Base-by-base conservation (phyloP, 2,113 vertebrate species). In the Tragelaphus scriptus region DNA sequence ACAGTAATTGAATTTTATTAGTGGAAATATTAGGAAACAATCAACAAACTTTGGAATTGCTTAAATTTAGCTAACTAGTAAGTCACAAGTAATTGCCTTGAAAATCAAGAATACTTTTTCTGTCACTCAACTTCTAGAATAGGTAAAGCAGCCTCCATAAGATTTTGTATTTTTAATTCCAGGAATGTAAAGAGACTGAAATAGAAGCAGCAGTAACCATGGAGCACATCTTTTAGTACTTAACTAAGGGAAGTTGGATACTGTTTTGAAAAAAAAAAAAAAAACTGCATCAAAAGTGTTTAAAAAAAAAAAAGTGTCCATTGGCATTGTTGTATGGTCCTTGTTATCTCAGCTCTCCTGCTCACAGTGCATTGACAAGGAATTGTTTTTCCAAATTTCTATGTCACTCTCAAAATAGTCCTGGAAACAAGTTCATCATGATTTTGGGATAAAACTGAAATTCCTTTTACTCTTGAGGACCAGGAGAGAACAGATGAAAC, bases 401-500 rank as follows among this genome's bases (percentile, higher is more conserved):
- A 59, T 96, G 90, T 92, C 53, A 80, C n/a, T 95, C 80, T 95
- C 36, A 94, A 75, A 77, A 75, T 55, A 95, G 47, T 93, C 59
- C 85, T 88, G 16, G 71, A 97, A 97, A 94, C 32, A 97, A 94
- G 65, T 87, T 92, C 77, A 95, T 96, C 53, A 95, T 95, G 89
- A 81, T 95, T 97, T 97, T 26, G 95, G 85, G 51, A 94, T 91
- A 80, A 97, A 97, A 94, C 58, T 88, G 58, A 90, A 98, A 95
- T 93, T 95, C 90, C 44, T 97, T 75, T 94, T 63, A 71, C 65
- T 85, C 86, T 97, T 68, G 56, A 95, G 96, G 65, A 88, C 94
- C 86, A 81, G 77, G 81, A 96, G 55, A 71, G 30, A 96, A 59
- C 65, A 88, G 85, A 91, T 94, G 79, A 97, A 95, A 90, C 40